phyloP scores from a whole-genome alignment of 2,888 invertebrate species.

The Mythimna pallens region DNA sequence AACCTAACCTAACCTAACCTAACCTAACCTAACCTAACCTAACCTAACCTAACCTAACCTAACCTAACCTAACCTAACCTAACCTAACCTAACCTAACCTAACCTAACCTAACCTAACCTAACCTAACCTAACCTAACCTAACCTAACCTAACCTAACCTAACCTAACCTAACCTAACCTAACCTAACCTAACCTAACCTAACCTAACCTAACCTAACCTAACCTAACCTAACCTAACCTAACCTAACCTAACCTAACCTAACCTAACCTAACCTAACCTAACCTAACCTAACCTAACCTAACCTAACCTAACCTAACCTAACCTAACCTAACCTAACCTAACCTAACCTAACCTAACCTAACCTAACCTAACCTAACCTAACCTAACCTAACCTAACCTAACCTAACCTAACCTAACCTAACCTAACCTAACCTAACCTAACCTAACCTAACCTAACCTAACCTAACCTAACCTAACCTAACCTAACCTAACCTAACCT shows the following conservation, averaged over 20 bases:
- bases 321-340: conserved; percentile 42
- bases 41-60: conserved; percentile 46
- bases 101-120: conserved; percentile 40
- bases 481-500: conserved; percentile 40
- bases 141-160: conserved; percentile 9
- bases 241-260: conserved; percentile 51
- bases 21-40: conserved; percentile 44
- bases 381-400: conserved; percentile 45
- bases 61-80: conserved; percentile 36
- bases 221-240: conserved; percentile 56
- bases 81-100: conserved; percentile 38
- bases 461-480: conserved; percentile 41
- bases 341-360: conserved; percentile 57
- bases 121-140: conserved; percentile 45
- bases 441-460: conserved; percentile 31
- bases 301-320: conserved; percentile 53
- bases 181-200: conserved; percentile 45
- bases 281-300: conserved; percentile 59
- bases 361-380: conserved; percentile 32
- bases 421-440: conserved; percentile 33
- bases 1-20: conserved; percentile 1
- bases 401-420: conserved; percentile 49
- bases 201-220: conserved; percentile 54
- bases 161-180: not conserved
- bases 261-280: conserved; percentile 55